phyloP scores from a whole-genome alignment of 1,140 invertebrate genomes.

The Nomia melanderi region DNA sequence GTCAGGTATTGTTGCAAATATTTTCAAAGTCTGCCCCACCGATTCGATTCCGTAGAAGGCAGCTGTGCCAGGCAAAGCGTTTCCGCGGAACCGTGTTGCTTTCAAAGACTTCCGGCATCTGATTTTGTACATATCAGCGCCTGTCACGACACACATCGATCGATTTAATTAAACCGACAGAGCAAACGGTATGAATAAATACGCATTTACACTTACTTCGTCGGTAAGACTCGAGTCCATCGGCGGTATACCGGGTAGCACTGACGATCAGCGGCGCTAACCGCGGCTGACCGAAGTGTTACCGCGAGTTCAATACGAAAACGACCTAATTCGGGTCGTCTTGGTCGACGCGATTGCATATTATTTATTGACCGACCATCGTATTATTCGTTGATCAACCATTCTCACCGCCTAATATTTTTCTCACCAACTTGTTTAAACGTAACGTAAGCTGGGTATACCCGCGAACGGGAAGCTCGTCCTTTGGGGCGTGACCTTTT shows the following conservation, averaged over 20 bases:
- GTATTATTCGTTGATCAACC: slow-evolving; percentile 7
- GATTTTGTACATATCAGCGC: slow-evolving; percentile 47
- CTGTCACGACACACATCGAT: background rate
- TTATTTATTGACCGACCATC: slow-evolving; percentile 36
- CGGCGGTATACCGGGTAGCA: background rate
- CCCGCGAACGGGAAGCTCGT: background rate
- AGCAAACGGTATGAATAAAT: background rate
- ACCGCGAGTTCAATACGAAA: background rate
- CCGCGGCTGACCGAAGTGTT: background rate
- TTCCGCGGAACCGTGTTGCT: slow-evolving; percentile 1
- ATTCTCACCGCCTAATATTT: slow-evolving; percentile 11
- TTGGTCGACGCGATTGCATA: background rate
- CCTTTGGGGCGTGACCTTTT: too few relatives aligned
- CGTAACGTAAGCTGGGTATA: slow-evolving; percentile 7
- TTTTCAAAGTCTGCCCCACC: too few relatives aligned
- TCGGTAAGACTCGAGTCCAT: background rate
- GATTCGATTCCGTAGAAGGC: background rate
- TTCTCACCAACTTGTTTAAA: background rate
- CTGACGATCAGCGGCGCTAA: background rate
- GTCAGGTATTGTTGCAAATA: background rate
- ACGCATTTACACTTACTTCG: slow-evolving; percentile 19
- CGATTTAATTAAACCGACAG: slow-evolving; percentile 1
- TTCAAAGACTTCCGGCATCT: slow-evolving; percentile 4
- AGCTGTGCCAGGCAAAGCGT: slow-evolving; percentile 16
- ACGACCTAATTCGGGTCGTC: background rate